A percentile compares a stretch with the other conserved stretches of the same genome.
phyloP scores from a whole-genome alignment of 2,888 invertebrate species.

The Zonitis immaculata region DNA sequence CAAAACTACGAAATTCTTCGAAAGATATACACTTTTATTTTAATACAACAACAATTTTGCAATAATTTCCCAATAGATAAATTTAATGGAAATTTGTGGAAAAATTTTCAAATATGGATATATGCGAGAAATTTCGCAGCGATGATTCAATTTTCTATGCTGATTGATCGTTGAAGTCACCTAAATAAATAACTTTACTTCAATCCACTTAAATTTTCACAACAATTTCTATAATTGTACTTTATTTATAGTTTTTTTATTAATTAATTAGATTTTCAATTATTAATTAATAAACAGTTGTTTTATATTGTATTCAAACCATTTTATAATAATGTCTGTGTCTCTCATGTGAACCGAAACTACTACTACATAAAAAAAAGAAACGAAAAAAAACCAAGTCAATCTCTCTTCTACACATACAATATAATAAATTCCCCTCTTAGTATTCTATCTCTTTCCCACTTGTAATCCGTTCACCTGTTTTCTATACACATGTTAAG shows the following conservation, averaged over 20 bases:
- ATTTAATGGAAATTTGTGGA: neutral
- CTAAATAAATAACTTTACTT: neutral
- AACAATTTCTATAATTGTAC: neutral
- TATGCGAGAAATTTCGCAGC: neutral
- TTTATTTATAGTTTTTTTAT: neutral
- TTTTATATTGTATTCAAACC: slow-evolving; percentile 8
- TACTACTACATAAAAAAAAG: too few relatives aligned
- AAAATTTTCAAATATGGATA: neutral
- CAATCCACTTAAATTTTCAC: neutral
- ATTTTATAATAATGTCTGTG: slow-evolving; percentile 9
- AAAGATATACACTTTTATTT: neutral
- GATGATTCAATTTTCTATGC: neutral
- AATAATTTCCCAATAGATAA: too few relatives aligned
- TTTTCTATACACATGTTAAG: slow-evolving; percentile 27
- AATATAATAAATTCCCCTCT: slow-evolving; percentile 9
- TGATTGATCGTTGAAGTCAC: neutral
- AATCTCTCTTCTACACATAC: neutral
- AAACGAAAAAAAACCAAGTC: neutral
- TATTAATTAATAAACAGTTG: neutral
- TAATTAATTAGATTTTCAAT: neutral
- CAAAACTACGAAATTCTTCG: neutral
- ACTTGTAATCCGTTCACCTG: slow-evolving; percentile 37
- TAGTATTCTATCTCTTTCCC: slow-evolving; percentile 12
- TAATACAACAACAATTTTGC: too few relatives aligned
- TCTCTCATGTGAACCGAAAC: slow-evolving; percentile 9